These are phyloP conservation scores for Cheilosia urbana DNA, from an alignment of 2,888 invertebrate genomes.

Conservation along the genomic window DNA sequence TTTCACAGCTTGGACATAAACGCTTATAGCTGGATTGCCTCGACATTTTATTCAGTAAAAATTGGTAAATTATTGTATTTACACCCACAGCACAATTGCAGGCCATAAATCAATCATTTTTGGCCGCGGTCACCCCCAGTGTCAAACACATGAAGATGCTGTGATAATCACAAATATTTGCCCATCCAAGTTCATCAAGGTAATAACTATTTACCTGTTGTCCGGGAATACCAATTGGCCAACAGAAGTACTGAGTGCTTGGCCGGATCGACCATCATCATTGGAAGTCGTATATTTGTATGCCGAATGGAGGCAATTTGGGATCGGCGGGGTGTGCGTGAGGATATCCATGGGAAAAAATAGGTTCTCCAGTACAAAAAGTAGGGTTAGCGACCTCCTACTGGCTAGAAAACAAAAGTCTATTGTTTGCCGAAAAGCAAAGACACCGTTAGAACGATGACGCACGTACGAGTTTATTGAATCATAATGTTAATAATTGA, in stretches of 20 bases:
- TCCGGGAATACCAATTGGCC: slow-evolving; percentile 39
- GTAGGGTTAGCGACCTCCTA: slow-evolving; percentile 57
- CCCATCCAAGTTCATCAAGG: slow-evolving; percentile 45
- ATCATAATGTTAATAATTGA: slow-evolving; percentile 60
- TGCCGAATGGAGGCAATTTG: slow-evolving; percentile 39
- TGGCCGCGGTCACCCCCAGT: slow-evolving; percentile 24
- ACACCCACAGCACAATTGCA: slow-evolving; percentile 29
- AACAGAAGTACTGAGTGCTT: slow-evolving; percentile 23
- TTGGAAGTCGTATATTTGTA: slow-evolving; percentile 46
- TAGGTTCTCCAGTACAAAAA: slow-evolving; percentile 10
- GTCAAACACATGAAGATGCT: slow-evolving; percentile 28
- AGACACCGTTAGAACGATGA: slow-evolving; percentile 50
- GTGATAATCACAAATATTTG: slow-evolving; percentile 43
- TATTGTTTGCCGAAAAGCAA: slow-evolving; percentile 30
- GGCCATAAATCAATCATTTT: slow-evolving; percentile 39
- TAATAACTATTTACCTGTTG: slow-evolving; percentile 11
- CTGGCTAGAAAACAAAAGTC: slow-evolving; percentile 66
- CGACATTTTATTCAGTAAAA: slow-evolving; percentile 29
- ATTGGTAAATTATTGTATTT: slow-evolving; percentile 13
- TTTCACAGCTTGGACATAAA: not conserved
- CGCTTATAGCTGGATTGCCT: not conserved
- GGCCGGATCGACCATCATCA: slow-evolving; percentile 2
- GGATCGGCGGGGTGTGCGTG: not conserved
- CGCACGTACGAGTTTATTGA: slow-evolving; percentile 50
- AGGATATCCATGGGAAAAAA: slow-evolving; percentile 26